These are phyloP conservation scores for Triplophysa dalaica DNA, from an alignment of 2,113 vertebrate genomes.

Conservation along the genomic window DNA sequence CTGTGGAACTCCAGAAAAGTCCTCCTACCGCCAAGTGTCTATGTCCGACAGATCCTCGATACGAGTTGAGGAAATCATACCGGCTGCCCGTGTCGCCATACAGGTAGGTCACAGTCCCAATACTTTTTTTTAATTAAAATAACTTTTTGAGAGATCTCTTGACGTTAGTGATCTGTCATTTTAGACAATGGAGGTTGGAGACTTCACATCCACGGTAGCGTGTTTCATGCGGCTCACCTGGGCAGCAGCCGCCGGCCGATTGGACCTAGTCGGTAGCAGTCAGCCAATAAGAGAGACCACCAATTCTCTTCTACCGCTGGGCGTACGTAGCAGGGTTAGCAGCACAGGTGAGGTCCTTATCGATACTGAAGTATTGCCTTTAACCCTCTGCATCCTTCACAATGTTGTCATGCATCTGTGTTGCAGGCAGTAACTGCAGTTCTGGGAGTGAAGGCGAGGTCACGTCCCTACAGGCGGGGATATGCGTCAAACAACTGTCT, in stretches of 20 bases:
- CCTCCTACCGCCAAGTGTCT: conserved; percentile 91
- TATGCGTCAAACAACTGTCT: conserved; percentile 91
- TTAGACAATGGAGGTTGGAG: conserved; percentile 95
- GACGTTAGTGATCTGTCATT: neutral
- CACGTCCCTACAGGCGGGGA: conserved; percentile 88
- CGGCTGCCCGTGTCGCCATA: conserved; percentile 94
- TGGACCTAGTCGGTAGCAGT: conserved; percentile 95
- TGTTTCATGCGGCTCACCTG: conserved; percentile 98
- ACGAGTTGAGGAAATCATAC: conserved; percentile 95
- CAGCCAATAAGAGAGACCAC: conserved; percentile 95
- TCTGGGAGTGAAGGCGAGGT: conserved; percentile 94
- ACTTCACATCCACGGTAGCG: conserved; percentile 95
- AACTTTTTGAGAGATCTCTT: neutral
- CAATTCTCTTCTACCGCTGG: conserved; percentile 82
- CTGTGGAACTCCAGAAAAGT: conserved; percentile 94
- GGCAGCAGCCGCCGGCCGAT: conserved; percentile 93
- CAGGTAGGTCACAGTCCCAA: conserved; percentile 72
- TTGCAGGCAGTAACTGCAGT: conserved; percentile 95
- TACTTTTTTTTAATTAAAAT: neutral
- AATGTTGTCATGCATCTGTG: conserved; percentile 27
- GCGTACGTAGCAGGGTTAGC: conserved; percentile 91
- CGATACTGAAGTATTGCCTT: neutral
- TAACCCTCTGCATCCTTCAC: conserved; percentile 19
- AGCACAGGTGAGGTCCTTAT: conserved; percentile 84
- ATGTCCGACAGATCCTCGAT: conserved; percentile 97